Evolutionary conservation across 2,113 vertebrate genomes (phyloP).

Genomic region (Peucedramus taeniatus): DNA sequence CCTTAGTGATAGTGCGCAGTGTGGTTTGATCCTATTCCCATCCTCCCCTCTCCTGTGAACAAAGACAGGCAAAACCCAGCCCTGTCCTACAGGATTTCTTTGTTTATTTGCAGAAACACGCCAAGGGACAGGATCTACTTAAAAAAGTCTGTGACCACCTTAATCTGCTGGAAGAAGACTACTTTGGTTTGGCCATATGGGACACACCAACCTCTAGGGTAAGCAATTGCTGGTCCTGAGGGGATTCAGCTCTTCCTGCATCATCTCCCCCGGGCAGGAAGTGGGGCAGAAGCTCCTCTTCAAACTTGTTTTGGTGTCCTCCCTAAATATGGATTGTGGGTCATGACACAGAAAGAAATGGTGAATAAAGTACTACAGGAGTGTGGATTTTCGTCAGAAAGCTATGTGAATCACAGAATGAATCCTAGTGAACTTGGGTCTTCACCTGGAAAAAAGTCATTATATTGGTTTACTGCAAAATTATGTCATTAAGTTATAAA

Average conservation of each 20-base stretch:
- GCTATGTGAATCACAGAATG: not conserved
- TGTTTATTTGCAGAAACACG: slow-evolving; percentile 85
- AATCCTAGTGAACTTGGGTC: not conserved
- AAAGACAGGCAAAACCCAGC: not conserved
- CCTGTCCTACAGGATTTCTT: not conserved
- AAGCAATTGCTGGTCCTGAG: not conserved
- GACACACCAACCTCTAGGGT: slow-evolving; percentile 85
- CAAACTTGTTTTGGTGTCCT: not conserved
- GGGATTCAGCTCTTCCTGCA: not conserved
- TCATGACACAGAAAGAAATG: not conserved
- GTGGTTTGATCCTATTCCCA: not conserved
- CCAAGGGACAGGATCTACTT: slow-evolving; percentile 92
- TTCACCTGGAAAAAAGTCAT: not conserved
- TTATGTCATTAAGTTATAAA: not conserved
- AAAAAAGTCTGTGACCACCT: slow-evolving; percentile 93
- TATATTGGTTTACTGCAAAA: not conserved
- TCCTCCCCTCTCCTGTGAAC: not conserved
- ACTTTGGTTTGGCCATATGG: slow-evolving; percentile 91
- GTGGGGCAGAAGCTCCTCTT: not conserved
- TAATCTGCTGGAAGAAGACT: slow-evolving; percentile 96
- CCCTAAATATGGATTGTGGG: no score
- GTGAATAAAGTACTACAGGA: not conserved
- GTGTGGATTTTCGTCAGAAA: not conserved
- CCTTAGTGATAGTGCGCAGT: not conserved
- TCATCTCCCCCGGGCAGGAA: not conserved